phyloP scores from a whole-genome alignment of 2,113 vertebrate genomes.

The Sitta europaea region DNA sequence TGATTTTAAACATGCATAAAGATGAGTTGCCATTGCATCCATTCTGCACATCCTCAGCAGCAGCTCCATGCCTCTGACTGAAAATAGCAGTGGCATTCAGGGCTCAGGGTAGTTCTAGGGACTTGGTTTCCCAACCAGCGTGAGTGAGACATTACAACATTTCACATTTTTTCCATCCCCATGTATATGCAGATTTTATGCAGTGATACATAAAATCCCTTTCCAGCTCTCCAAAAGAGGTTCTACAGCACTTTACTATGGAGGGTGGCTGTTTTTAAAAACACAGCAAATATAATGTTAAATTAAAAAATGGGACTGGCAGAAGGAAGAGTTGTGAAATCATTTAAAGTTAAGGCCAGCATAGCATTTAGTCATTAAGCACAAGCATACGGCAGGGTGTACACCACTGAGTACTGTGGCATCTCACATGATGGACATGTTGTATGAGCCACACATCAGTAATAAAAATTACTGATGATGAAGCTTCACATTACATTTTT shows the following conservation, averaged over 20 bases:
- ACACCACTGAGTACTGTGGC: background rate
- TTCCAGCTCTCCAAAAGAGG: background rate
- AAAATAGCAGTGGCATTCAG: conserved; percentile 11
- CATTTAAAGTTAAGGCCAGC: background rate
- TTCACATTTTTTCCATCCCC: background rate
- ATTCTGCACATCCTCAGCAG: background rate
- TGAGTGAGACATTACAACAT: background rate
- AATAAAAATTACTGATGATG: background rate
- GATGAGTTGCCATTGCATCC: background rate
- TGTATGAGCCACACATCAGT: background rate
- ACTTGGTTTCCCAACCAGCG: background rate
- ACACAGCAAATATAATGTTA: background rate
- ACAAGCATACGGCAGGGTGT: background rate
- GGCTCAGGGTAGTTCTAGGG: background rate
- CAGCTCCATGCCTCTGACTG: background rate
- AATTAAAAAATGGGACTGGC: conserved; percentile 12
- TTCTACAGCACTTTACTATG: background rate
- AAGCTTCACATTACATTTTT: background rate
- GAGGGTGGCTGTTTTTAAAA: background rate
- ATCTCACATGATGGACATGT: background rate
- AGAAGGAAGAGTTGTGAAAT: conserved; percentile 9
- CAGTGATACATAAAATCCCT: background rate
- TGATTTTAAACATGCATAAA: background rate
- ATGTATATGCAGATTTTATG: background rate
- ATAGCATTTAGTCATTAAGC: background rate